Percentiles rank a stretch among this genome's conserved stretches.
Evolutionary conservation across 2,888 invertebrate species (phyloP).

Genomic region (Callinectes sapidus): DNA sequence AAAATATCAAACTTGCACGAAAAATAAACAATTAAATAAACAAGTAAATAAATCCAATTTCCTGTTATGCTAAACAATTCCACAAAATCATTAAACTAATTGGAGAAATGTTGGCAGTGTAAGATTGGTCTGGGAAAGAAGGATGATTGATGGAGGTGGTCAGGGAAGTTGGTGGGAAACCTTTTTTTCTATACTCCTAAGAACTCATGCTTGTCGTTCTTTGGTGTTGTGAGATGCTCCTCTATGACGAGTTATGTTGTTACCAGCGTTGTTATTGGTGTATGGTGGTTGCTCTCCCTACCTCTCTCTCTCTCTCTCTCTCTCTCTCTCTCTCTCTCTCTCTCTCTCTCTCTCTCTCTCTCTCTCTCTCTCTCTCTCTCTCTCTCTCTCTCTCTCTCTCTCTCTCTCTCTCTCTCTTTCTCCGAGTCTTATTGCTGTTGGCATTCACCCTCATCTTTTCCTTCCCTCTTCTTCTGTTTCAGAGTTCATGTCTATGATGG

Average conservation of each 20-base stretch:
- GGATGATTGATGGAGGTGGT: not conserved
- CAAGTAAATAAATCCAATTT: no score
- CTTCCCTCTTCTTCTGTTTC: constrained; percentile 47
- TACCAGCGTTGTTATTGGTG: not conserved
- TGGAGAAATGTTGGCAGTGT: no score
- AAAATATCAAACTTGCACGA: no score
- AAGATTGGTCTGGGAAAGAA: not conserved
- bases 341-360: constrained; percentile 14
- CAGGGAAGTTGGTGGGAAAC: not conserved
- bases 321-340: constrained; percentile 21
- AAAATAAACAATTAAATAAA: no score
- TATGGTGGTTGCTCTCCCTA: not conserved
- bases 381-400: constrained; percentile 36
- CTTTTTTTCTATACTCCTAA: not conserved
- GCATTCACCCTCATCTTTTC: not conserved
- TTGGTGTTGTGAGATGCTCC: not conserved
- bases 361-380: constrained; percentile 20
- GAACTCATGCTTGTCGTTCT: not conserved
- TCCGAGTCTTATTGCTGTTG: not conserved
- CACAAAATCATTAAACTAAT: no score
- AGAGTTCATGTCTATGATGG: constrained; percentile 69
- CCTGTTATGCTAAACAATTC: no score
- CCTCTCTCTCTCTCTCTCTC: constrained; percentile 36
- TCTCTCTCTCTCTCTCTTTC: constrained; percentile 18
- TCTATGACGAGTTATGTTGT: not conserved